Evolutionary conservation across 2,888 invertebrate species (phyloP).

Genomic region (Toxonevra muliebris): DNA sequence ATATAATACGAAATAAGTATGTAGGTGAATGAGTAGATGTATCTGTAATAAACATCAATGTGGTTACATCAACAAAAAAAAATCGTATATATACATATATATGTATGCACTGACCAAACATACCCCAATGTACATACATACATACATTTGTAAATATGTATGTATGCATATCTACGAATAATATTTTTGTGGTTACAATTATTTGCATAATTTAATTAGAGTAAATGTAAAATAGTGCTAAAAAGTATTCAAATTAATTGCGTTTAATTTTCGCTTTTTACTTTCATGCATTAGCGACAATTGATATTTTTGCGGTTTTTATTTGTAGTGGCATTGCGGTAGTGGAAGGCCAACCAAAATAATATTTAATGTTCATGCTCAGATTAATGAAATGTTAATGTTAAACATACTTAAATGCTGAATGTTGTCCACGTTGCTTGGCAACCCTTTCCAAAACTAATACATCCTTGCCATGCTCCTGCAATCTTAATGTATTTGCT

Average conservation of each 20-base stretch:
- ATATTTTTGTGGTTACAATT: too few species aligned
- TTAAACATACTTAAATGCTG: constrained; percentile 71
- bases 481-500: constrained; percentile 85
- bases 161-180: neutral
- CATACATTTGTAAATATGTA: neutral
- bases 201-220: too few species aligned
- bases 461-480: constrained; percentile 86
- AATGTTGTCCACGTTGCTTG: constrained; percentile 67
- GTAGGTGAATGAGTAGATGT: neutral
- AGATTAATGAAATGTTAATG: neutral
- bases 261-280: too few species aligned
- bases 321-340: too few species aligned
- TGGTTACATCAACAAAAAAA: too few species aligned
- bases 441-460: constrained; percentile 79
- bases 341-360: too few species aligned
- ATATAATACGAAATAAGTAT: neutral
- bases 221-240: neutral
- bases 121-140: too few species aligned
- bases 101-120: neutral
- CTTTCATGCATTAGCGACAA: too few species aligned
- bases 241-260: too few species aligned
- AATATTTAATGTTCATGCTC: too few species aligned
- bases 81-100: neutral
- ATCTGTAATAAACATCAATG: constrained; percentile 6
- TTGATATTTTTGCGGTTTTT: too few species aligned